These are phyloP conservation scores for Trissolcus basalis DNA, from an alignment of 1,140 invertebrate species.

Conservation along the genomic window DNA sequence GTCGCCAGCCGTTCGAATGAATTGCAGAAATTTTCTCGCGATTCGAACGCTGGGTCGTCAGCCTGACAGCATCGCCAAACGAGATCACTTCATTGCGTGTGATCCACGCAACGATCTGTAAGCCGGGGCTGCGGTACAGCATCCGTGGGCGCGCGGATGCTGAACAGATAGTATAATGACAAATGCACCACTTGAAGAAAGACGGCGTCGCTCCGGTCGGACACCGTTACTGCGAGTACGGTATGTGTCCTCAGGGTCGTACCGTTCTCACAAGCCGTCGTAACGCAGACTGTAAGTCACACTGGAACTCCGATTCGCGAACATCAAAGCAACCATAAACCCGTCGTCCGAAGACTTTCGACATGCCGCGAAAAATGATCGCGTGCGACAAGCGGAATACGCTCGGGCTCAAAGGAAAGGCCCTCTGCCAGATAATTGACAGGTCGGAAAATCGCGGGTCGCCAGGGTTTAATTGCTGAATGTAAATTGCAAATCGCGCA, in stretches of 20 bases:
- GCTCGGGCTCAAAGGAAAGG: not conserved
- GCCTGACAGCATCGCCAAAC: not conserved
- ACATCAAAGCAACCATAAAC: constrained; percentile 33
- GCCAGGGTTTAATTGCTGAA: no score
- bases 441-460: constrained; percentile 5
- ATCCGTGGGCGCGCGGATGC: no score
- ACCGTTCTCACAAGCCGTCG: constrained; percentile 53
- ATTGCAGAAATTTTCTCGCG: no score
- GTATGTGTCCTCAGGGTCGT: constrained; percentile 59
- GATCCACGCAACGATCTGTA: constrained; percentile 44
- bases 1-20: constrained; percentile 8
- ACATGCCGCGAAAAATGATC: constrained; percentile 18
- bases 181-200: constrained; percentile 58
- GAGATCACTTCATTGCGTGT: constrained; percentile 6
- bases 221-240: constrained; percentile 62
- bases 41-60: no score
- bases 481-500: no score
- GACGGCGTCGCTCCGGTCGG: constrained; percentile 50
- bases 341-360: constrained; percentile 10
- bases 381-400: constrained; percentile 19
- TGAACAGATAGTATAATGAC: constrained; percentile 56
- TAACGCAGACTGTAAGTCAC: constrained; percentile 40
- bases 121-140: no score
- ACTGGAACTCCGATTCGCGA: constrained; percentile 42
- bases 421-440: constrained; percentile 13